phyloP scores from a whole-genome alignment of 1,140 invertebrate genomes.

The Apis mellifera region Amel_HAv3.1 CM009945.2:8381501-8382000 shows the following conservation, averaged over 20 bases:
- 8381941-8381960: constrained; percentile 34
- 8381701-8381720: constrained; percentile 56
- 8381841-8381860: constrained; percentile 68
- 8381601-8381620: constrained; percentile 10
- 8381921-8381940: constrained; percentile 10
- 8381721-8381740: constrained; percentile 51
- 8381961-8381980: not conserved
- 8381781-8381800: constrained; percentile 68
- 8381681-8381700: not conserved
- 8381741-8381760: constrained; percentile 67
- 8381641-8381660: too few species aligned
- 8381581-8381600: constrained; percentile 16
- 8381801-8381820: constrained; percentile 62
- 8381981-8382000: not conserved
- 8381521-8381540: constrained; percentile 16
- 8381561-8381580: not conserved
- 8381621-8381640: constrained; percentile 6
- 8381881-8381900: not conserved
- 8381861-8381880: not conserved
- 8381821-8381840: constrained; percentile 75
- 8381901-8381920: constrained; percentile 26
- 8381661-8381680: constrained; percentile 39
- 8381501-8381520: not conserved
- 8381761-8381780: constrained; percentile 15
- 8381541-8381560: constrained; percentile 18